Evolutionary conservation across 2,113 vertebrate species (phyloP).

Genomic region (Leucosticte australis): DNA sequence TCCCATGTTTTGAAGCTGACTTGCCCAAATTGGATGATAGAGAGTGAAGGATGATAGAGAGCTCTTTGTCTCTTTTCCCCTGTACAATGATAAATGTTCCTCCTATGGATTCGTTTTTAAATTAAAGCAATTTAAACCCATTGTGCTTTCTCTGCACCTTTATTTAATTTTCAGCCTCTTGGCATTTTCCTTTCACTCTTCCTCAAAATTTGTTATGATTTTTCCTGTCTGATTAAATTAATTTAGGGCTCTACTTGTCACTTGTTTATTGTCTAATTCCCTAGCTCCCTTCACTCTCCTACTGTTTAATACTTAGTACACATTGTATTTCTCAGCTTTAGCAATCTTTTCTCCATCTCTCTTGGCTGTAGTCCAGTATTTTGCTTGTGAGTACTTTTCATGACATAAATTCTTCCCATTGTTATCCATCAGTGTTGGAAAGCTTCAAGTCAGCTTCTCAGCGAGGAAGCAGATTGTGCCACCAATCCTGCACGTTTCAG

Average conservation of each 20-base stretch:
- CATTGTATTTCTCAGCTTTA: not conserved
- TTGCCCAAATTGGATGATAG: not conserved
- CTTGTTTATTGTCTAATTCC: conserved; percentile 13
- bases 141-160: not conserved
- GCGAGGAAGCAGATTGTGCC: not conserved
- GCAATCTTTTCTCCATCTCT: not conserved
- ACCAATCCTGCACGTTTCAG: not conserved
- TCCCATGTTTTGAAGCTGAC: not conserved
- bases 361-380: not conserved
- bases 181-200: not conserved
- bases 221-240: not conserved
- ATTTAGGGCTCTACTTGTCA: not conserved
- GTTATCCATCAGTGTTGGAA: not conserved
- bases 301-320: not conserved
- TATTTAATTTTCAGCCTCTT: not conserved
- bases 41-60: not conserved
- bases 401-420: not conserved
- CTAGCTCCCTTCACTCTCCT: not conserved
- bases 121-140: not conserved
- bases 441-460: not conserved
- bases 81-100: not conserved
- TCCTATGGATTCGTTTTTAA: not conserved
- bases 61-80: not conserved
- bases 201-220: not conserved
- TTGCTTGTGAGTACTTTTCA: not conserved